Percentiles rank a stretch among this genome's conserved stretches.
Conservation (phyloP, 2,888 invertebrate genomes). For the Glaucopsyche alexis region DNA sequence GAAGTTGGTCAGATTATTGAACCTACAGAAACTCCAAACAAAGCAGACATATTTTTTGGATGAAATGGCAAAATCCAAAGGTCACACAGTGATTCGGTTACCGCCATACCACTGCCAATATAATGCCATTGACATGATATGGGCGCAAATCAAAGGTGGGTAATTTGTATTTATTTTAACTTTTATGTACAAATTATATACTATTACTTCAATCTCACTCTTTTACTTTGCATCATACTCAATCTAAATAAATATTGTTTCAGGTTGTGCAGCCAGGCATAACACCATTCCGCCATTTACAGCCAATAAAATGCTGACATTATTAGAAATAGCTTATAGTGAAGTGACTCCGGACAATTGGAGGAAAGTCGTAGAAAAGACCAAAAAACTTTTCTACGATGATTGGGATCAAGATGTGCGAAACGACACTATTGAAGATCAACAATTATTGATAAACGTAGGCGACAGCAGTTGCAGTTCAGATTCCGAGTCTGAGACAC, state of each 20-base stretch:
- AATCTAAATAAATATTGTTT: too few species aligned
- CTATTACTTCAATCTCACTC: constrained; percentile 29
- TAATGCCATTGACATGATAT: too few species aligned
- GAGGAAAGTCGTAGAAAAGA: constrained; percentile 18
- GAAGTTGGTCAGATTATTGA: constrained; percentile 35
- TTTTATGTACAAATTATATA: constrained; percentile 28
- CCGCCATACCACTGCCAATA: too few species aligned
- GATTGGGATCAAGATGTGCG: not conserved
- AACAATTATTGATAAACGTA: too few species aligned
- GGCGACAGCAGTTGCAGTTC: too few species aligned
- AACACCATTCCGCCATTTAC: constrained; percentile 34
- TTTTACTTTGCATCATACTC: constrained; percentile 30
- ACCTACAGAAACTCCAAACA: too few species aligned
- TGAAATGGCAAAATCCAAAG: too few species aligned
- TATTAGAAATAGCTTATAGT: constrained; percentile 29
- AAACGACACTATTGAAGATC: too few species aligned
- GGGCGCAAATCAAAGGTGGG: too few species aligned
- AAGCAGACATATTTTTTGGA: too few species aligned
- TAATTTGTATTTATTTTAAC: constrained; percentile 17
- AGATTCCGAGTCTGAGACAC: too few species aligned
- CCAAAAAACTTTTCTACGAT: constrained; percentile 19
- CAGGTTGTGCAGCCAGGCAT: constrained; percentile 29
- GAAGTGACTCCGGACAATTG: constrained; percentile 18
- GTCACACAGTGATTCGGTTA: too few species aligned
- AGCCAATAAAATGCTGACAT: constrained; percentile 36